These are phyloP conservation scores for Ovis aries DNA, from an alignment of 2,113 vertebrate genomes.

Conservation along the genomic window DNA sequence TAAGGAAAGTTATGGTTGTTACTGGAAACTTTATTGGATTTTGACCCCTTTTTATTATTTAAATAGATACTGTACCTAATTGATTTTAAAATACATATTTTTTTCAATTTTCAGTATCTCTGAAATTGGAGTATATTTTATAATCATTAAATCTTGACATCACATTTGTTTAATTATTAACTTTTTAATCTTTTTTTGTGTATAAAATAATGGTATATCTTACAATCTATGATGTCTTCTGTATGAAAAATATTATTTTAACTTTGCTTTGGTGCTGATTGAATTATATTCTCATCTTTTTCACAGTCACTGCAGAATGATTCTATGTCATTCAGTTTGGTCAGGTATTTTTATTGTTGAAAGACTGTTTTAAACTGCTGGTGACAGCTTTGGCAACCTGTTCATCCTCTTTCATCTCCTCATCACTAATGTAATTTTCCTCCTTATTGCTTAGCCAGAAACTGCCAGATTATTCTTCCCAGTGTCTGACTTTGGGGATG, in stretches of 20 bases:
- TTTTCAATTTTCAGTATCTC: constrained; percentile 23
- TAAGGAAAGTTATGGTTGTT: background rate
- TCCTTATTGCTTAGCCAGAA: background rate
- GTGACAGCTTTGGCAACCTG: constrained; percentile 3
- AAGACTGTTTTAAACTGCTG: background rate
- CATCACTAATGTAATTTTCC: background rate
- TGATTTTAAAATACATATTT: constrained; percentile 21
- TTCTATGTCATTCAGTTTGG: background rate
- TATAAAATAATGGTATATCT: constrained; percentile 17
- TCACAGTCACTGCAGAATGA: background rate
- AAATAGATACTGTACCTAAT: background rate
- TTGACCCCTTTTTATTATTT: background rate
- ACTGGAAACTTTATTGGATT: background rate
- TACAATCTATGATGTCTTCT: background rate
- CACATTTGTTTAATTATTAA: background rate
- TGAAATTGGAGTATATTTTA: constrained; percentile 10
- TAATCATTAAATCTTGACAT: background rate
- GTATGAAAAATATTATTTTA: constrained; percentile 22
- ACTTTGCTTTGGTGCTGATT: background rate
- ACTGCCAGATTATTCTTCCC: background rate
- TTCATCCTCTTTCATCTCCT: background rate
- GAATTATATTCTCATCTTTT: background rate
- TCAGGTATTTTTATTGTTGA: background rate
- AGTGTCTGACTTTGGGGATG: background rate
- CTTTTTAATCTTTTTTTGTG: background rate